Evolutionary conservation across 2,113 vertebrate genomes (phyloP).

Genomic region (Gallinago paraguaiae): DNA sequence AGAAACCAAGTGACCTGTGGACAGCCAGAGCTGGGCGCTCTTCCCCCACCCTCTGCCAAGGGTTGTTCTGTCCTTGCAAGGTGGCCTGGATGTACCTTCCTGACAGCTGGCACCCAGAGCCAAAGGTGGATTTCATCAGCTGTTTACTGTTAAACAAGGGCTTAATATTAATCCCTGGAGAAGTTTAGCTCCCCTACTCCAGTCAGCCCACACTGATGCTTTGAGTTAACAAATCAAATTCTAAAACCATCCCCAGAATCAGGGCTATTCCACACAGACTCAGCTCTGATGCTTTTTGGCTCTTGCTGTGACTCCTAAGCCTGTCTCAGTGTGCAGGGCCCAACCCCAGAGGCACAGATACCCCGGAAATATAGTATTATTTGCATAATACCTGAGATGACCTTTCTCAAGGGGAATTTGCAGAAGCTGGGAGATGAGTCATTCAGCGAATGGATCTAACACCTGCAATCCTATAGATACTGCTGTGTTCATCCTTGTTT

Average conservation of each 20-base stretch:
- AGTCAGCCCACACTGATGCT: background rate
- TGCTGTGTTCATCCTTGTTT: background rate
- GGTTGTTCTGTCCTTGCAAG: background rate
- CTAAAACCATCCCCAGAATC: background rate
- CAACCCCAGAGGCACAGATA: background rate
- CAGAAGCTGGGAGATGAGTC: slow-evolving; percentile 13
- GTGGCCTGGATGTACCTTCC: background rate
- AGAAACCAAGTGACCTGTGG: background rate
- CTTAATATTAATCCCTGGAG: slow-evolving; percentile 45
- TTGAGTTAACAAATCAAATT: background rate
- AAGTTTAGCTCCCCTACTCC: background rate
- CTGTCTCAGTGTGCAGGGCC: background rate
- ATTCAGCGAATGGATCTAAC: background rate
- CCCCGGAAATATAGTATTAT: background rate
- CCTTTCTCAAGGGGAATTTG: slow-evolving; percentile 38
- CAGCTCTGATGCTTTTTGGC: background rate
- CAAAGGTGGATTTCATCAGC: slow-evolving; percentile 42
- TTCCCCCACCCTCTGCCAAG: background rate
- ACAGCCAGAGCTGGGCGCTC: background rate
- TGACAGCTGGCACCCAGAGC: slow-evolving; percentile 13
- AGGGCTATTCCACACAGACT: background rate
- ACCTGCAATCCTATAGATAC: background rate
- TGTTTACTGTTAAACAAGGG: slow-evolving; percentile 38
- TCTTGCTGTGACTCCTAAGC: background rate
- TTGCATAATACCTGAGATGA: background rate